Evolutionary conservation across 2,113 vertebrate species (phyloP), one percentile per base, ranked within the genome.

Genomic region (Chauna torquata): DNA sequence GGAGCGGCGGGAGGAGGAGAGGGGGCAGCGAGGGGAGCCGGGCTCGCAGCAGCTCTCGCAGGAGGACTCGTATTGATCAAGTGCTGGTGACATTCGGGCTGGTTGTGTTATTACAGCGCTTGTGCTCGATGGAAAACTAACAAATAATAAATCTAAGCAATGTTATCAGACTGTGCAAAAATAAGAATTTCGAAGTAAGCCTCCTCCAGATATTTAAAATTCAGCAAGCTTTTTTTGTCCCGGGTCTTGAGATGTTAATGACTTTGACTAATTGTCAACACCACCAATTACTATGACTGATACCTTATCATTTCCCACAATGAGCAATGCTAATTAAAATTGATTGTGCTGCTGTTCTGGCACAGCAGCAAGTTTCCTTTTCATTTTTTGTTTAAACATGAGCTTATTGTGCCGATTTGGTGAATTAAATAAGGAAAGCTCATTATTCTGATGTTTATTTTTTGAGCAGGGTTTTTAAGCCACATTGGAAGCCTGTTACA

Each of bases 261-360:
- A 97, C 95, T 97, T 98, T 98, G 98, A 98, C 98, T 98, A 98
- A 98, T 98, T 98, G 98, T 98, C 98, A 98, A 97, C 98, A 98
- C 97, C 97, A 96, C 97, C 98, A 98, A 97, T 98, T 98, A 98
- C 97, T 97, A 95, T 98, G 96, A 98, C 98, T 98, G 98, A 98
- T 98, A 98, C 98, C 97, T 98, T 98, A 99, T 98, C 98, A 98
- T 98, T 98, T 98, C 96, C 97, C 97, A 98, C 98, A 98, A 98
- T 98, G 96, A 98, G 79, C 96, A 97, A 97, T 98, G 97, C 98
- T 99, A 99, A 99, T 99, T 98, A 98, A 98, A 98, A 98, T 97
- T 97, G 98, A 98, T 98, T 98, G 94, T 97, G 62, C 96, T 97
- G 91, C 87, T 97, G 95, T 93, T 97, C 97, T 97, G 94, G 88